Base-by-base conservation (phyloP, 1,140 invertebrate species). In the Zelostemma sp. region DNA sequence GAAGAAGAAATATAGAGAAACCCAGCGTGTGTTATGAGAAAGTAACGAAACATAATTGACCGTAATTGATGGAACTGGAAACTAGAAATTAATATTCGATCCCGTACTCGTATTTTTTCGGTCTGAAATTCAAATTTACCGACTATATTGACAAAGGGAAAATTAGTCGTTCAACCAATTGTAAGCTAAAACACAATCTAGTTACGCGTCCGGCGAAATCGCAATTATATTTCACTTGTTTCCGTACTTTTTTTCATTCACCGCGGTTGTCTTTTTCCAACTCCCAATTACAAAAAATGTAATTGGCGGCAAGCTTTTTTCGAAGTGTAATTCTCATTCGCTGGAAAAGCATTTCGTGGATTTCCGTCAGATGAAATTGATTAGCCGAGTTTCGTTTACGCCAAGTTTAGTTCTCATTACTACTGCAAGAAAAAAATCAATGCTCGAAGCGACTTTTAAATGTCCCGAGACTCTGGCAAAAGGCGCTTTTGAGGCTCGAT, bases 361-460 rank as follows among this genome's bases (percentile, higher is more conserved):
- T n/a, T n/a, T n/a, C n/a, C n/a, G n/a, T n/a, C n/a, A n/a, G n/a
- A n/a, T n/a, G n/a, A n/a, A n/a, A n/a, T n/a, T n/a, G n/a, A n/a
- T n/a, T n/a, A n/a, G n/a, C n/a, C n/a, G n/a, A n/a, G n/a, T n/a
- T n/a, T n/a, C n/a, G n/a, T n/a, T n/a, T n/a, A n/a, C n/a, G n/a
- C n/a, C n/a, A n/a, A n/a, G n/a, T n/a, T n/a, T n/a, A n/a, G n/a
- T n/a, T n/a, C n/a, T n/a, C n/a, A n/a, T n/a, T n/a, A n/a, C n/a
- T n/a, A n/a, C n/a, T n/a, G n/a, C n/a, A n/a, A n/a, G n/a, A n/a
- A 6, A 58, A 57, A 70, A 64, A 70, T 64, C 61, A 55, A 64
- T 53, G 57, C 14, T 53, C 21, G 41, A 40, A 48, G 57, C 57
- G 53, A 64, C 60, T 69, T 70, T 64, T 64, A 64, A 60, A 70